These are phyloP conservation scores for Capricornis sumatraensis DNA, from an alignment of 2,113 vertebrate genomes.

Conservation along the genomic window DNA sequence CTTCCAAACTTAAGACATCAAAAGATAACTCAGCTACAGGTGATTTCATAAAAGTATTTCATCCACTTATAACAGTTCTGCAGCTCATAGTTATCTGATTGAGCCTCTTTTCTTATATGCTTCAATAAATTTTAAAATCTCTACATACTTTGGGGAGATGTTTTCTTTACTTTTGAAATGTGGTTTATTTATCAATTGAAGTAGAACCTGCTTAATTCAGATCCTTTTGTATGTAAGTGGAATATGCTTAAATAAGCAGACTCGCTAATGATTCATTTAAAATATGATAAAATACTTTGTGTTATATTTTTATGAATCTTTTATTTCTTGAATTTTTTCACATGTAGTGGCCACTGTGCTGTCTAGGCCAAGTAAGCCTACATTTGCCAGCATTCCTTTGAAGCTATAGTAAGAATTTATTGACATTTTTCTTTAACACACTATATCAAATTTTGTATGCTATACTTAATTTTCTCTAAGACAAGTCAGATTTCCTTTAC, in stretches of 20 bases:
- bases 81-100: background rate
- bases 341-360: background rate
- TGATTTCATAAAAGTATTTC: background rate
- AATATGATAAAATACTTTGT: background rate
- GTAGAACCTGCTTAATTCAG: background rate
- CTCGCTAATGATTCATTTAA: conserved; percentile 18
- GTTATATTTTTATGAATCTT: background rate
- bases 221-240: background rate
- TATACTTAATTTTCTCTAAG: background rate
- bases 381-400: background rate
- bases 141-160: background rate
- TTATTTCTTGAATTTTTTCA: background rate
- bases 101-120: background rate
- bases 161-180: background rate
- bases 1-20: background rate
- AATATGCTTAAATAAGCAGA: background rate
- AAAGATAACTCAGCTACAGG: background rate
- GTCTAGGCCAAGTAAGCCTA: background rate
- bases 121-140: background rate
- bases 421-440: background rate
- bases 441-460: background rate
- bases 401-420: background rate
- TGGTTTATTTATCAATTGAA: background rate
- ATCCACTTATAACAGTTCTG: background rate
- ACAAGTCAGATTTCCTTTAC: background rate